These are phyloP conservation scores for Herpetotheres cachinnans DNA, from an alignment of 2,113 vertebrate genomes.

Conservation along the genomic window DNA sequence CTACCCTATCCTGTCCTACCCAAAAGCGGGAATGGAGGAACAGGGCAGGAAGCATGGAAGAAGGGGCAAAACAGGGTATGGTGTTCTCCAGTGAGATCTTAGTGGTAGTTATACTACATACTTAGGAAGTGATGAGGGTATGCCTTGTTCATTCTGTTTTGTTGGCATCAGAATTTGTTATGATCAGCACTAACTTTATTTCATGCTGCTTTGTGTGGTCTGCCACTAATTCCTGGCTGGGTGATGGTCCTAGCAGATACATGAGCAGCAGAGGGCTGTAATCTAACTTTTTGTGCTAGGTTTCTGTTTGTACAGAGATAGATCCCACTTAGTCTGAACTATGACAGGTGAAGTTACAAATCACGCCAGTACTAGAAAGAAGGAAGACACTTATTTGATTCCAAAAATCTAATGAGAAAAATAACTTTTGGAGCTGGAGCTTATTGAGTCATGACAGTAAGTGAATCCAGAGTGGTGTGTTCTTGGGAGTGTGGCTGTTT, in stretches of 20 bases:
- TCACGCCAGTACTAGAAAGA: background rate
- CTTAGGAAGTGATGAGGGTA: background rate
- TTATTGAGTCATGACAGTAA: constrained; percentile 5
- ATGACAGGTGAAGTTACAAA: constrained; percentile 8
- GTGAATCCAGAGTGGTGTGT: background rate
- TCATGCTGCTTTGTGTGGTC: background rate
- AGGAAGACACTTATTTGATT: constrained; percentile 8
- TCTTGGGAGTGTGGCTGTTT: background rate
- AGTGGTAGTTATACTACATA: background rate
- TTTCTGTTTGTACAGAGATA: background rate
- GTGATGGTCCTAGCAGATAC: background rate
- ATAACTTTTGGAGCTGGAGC: background rate
- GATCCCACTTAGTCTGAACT: background rate
- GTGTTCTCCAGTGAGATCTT: background rate
- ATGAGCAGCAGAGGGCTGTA: background rate
- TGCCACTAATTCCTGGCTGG: background rate
- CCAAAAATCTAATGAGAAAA: background rate
- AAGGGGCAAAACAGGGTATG: background rate
- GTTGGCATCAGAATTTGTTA: background rate
- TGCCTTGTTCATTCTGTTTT: background rate
- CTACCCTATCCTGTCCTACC: too few relatives aligned
- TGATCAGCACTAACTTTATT: background rate
- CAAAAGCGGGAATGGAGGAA: background rate
- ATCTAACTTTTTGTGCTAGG: background rate
- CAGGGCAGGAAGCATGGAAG: background rate